Evolutionary conservation across 2,797 vertebrate species (phyloP), one percentile per base, ranked within the genome.

Genomic region (Astyanax mexicanus): DNA sequence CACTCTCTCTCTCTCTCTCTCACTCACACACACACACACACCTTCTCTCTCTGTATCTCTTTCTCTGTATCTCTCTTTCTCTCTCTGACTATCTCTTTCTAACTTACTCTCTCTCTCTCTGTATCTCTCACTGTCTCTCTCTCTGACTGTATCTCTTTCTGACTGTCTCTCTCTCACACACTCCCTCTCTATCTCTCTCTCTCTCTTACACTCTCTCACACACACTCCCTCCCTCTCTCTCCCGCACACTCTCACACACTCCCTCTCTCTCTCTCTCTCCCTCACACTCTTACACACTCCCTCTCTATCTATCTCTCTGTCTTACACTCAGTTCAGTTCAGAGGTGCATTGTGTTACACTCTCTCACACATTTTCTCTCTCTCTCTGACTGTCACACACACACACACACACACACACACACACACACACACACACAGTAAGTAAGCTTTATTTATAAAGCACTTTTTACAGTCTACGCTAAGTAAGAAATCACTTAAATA

Each of bases 61-160:
- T 54, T 32, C 13, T 52, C 49, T 52, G 19, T 52, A 49, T 52
- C 17, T n/a, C 45, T 49, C 45, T 49, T 45, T 49, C 45, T 49
- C 45, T n/a, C 45, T 49, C n/a, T 2, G 38, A 12, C 38, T 3
- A 38, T 1, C n/a, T 21, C 49, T 10, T 49, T 10, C 49, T 2
- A 3, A 9, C 2, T 10, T 49, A 10, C n/a, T 11, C 38, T 12
- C 12, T 1, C 38, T 12, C 38, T 12, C 38, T 12, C 38, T 12
- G 38, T 12, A 38, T 12, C 38, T 12, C 38, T 3, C 38, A 38
- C 5, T 9, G 37, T 9, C 37, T 38, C 37, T 38, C 7, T 38
- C 7, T 51, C 4, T 21, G n/a, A 51, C 21, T 51, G 1, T 38
- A 37, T 4, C 37, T 38, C 37, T 4, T 37, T 38, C 37, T 1